Percentiles rank a stretch among this genome's conserved stretches.
Conservation (phyloP, 2,888 invertebrate species). For the Tupiocoris notatus region DNA sequence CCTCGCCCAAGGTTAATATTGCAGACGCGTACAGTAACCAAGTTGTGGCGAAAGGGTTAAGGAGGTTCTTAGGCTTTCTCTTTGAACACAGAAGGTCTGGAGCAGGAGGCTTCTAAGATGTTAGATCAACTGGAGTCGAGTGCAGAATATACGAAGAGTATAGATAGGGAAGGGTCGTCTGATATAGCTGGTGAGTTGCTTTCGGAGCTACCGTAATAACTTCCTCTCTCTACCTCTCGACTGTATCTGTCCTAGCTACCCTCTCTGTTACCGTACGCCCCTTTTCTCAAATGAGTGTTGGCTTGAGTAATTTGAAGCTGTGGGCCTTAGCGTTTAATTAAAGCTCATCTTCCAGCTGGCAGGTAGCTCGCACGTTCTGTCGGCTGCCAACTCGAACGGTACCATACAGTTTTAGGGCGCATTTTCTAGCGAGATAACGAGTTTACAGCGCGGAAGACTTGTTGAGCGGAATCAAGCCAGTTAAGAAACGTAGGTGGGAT, state of each 20-base stretch:
- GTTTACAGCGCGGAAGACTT: neutral
- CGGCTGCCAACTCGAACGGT: neutral
- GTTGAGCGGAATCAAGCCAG: neutral
- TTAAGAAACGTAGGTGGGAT: neutral
- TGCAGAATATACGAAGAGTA: neutral
- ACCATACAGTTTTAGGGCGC: neutral
- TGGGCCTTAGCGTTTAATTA: neutral
- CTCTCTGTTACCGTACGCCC: neutral
- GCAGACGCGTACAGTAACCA: slow-evolving; percentile 6
- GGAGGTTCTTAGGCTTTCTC: neutral
- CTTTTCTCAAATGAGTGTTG: slow-evolving; percentile 1
- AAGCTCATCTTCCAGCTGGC: neutral
- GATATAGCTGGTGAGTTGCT: neutral
- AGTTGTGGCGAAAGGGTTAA: slow-evolving; percentile 8
- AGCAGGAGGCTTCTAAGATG: neutral
- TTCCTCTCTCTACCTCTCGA: neutral
- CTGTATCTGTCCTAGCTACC: neutral
- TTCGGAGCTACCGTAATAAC: neutral
- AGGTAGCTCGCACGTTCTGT: neutral
- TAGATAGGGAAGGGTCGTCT: neutral
- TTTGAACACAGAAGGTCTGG: slow-evolving; percentile 1
- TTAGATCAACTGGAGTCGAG: slow-evolving; percentile 25
- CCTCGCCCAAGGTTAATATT: neutral
- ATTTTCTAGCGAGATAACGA: neutral
- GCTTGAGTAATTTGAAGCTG: slow-evolving; percentile 19